Evolutionary conservation across 1,140 invertebrate species (phyloP).

Genomic region (Euglossa dilemma): DNA sequence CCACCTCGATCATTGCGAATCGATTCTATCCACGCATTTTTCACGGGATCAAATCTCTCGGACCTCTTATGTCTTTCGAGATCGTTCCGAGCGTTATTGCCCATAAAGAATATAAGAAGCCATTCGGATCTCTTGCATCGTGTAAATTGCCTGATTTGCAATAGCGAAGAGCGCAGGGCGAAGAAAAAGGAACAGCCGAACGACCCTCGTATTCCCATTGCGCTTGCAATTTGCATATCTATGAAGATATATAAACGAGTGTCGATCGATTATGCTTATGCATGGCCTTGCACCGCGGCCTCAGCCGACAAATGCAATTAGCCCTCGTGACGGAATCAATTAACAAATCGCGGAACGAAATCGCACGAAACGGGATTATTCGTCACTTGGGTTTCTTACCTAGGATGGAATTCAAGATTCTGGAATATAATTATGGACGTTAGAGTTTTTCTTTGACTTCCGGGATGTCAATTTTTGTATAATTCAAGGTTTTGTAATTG

Average conservation of each 20-base stretch:
- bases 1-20: neutral
- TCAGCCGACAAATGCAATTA: too few relatives aligned
- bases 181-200: neutral
- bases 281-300: too few relatives aligned
- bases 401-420: too few relatives aligned
- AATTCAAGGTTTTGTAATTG: too few relatives aligned
- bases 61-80: neutral
- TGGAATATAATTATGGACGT: too few relatives aligned
- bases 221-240: neutral
- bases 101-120: constrained; percentile 12
- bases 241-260: neutral
- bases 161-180: neutral
- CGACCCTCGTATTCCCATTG: neutral
- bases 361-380: too few relatives aligned
- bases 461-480: too few relatives aligned
- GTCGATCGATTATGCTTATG: too few relatives aligned
- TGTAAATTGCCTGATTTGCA: neutral
- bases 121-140: neutral
- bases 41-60: neutral
- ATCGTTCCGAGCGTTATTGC: constrained; percentile 10
- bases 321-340: too few relatives aligned
- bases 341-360: too few relatives aligned
- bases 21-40: constrained; percentile 2
- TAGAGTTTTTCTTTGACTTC: too few relatives aligned
- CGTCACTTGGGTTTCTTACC: too few relatives aligned